Evolutionary conservation across 2,888 invertebrate genomes (phyloP).

Genomic region (Sceliomorpha sp.): DNA sequence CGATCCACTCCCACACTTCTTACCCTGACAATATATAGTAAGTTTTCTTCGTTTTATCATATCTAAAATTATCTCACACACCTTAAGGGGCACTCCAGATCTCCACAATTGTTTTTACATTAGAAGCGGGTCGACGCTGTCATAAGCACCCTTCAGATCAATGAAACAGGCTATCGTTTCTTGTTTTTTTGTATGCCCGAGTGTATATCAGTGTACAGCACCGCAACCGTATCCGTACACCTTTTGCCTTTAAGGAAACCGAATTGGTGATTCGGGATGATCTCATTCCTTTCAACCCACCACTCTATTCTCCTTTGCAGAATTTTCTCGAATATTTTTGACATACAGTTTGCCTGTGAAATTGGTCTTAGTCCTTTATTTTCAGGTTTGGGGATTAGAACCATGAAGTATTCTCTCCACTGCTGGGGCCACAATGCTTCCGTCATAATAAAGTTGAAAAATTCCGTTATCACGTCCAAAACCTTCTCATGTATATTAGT

Average conservation of each 20-base stretch:
- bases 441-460: not conserved
- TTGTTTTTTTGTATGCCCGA: no score
- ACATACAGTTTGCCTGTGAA: constrained; percentile 1
- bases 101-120: constrained; percentile 10
- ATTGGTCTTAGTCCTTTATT: constrained; percentile 8
- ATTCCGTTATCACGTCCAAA: no score
- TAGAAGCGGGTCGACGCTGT: constrained; percentile 10
- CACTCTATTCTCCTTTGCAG: constrained; percentile 21
- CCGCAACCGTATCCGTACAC: constrained; percentile 16
- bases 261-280: constrained; percentile 4
- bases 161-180: constrained; percentile 2
- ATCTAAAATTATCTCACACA: constrained; percentile 4
- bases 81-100: not conserved
- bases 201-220: not conserved
- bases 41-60: not conserved
- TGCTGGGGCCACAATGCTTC: not conserved
- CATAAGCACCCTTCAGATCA: constrained; percentile 14
- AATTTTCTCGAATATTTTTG: constrained; percentile 20
- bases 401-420: constrained; percentile 13
- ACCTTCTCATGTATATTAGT: not conserved
- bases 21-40: constrained; percentile 3
- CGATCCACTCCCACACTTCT: not conserved
- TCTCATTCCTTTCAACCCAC: constrained; percentile 20
- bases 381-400: constrained; percentile 15
- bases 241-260: constrained; percentile 13